A percentile compares a stretch with the other conserved stretches of the same genome.
Evolutionary conservation across 23 tunicate genomes (phyloP).

Genomic region (Halocynthia roretzi): DNA sequence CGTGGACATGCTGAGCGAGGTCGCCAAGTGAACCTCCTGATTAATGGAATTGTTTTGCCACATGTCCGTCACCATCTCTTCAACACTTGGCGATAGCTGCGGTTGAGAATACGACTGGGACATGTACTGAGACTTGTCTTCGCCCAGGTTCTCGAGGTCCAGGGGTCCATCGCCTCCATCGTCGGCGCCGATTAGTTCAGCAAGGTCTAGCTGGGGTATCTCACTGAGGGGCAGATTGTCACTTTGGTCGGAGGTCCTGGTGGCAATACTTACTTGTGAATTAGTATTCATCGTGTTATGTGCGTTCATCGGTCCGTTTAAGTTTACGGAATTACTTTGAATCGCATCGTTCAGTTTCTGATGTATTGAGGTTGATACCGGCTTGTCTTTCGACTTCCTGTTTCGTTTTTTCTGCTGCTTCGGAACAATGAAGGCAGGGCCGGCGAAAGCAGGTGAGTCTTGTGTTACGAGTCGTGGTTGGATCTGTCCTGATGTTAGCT

Average conservation of each 20-base stretch:
- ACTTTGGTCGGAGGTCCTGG: background rate
- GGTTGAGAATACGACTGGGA: slow-evolving; percentile 20
- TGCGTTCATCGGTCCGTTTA: slow-evolving; percentile 4
- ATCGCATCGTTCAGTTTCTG: background rate
- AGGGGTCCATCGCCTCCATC: background rate
- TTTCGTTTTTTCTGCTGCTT: slow-evolving; percentile 34
- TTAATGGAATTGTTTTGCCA: slow-evolving; percentile 8
- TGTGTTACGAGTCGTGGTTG: background rate
- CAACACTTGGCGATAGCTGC: slow-evolving; percentile 59
- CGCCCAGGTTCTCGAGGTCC: background rate
- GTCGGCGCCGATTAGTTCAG: slow-evolving; percentile 20
- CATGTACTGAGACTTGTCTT: too few relatives aligned
- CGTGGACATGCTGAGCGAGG: slow-evolving; percentile 18
- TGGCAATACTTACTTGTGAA: background rate
- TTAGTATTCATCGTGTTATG: slow-evolving; percentile 2
- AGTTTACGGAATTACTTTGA: background rate
- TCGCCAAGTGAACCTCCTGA: background rate
- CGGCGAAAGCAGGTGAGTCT: slow-evolving; percentile 6
- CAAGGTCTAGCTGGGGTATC: slow-evolving; percentile 10
- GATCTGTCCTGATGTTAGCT: slow-evolving; percentile 21
- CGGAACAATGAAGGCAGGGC: slow-evolving; percentile 9
- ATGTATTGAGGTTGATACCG: too few relatives aligned
- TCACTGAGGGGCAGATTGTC: slow-evolving; percentile 13
- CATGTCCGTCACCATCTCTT: slow-evolving; percentile 51
- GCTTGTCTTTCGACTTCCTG: slow-evolving; percentile 61